Conservation (phyloP, 2,797 vertebrate species). For the Pterois miles region DNA sequence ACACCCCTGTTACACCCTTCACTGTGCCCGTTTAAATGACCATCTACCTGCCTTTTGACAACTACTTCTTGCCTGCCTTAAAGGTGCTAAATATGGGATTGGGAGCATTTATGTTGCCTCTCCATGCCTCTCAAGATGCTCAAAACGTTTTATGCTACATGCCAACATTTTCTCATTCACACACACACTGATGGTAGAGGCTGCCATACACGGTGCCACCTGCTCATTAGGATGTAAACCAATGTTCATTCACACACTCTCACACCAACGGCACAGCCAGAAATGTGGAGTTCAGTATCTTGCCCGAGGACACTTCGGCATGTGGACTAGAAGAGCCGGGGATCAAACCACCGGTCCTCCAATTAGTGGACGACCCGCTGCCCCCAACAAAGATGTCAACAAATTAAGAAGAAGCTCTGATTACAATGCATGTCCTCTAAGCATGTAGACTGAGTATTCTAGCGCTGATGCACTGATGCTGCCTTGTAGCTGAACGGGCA, state of each 20-base stretch:
- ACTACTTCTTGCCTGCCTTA: not conserved
- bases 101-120: not conserved
- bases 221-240: not conserved
- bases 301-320: not conserved
- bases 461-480: conserved; percentile 8
- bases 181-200: not conserved
- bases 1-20: not conserved
- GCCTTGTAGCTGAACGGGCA: conserved; percentile 3
- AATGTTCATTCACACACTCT: not conserved
- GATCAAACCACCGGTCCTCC: not conserved
- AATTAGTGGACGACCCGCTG: not conserved
- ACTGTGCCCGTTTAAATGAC: not conserved
- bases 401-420: not conserved
- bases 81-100: not conserved
- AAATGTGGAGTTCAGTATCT: not conserved
- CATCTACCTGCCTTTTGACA: not conserved
- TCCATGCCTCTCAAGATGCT: not conserved
- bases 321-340: not conserved
- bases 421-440: no score
- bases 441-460: no score
- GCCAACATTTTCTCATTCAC: not conserved
- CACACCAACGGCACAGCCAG: not conserved
- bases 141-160: not conserved
- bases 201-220: not conserved
- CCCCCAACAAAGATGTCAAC: not conserved